These are phyloP conservation scores for Picus viridis DNA, from an alignment of 2,797 vertebrate species.

Conservation along the genomic window DNA sequence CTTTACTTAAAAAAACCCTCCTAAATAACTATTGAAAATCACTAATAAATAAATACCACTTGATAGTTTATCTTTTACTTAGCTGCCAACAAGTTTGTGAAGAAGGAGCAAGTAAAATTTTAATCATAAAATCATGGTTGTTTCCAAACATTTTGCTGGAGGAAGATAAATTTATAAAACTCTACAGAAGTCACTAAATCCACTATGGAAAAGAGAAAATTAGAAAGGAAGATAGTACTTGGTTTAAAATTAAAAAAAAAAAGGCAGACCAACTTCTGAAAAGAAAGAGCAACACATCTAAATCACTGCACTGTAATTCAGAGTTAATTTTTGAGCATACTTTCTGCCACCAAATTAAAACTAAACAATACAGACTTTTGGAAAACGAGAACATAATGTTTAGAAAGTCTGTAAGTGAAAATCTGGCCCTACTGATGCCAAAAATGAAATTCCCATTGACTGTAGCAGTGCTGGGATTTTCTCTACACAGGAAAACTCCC, in stretches of 20 bases:
- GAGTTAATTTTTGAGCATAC: background rate
- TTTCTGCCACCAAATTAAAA: constrained; percentile 4
- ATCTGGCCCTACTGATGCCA: background rate
- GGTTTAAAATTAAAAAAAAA: constrained; percentile 54
- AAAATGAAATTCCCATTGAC: constrained; percentile 16
- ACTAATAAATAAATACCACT: constrained; percentile 74
- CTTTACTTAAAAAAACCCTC: constrained; percentile 63
- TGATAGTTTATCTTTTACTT: constrained; percentile 67
- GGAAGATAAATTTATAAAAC: constrained; percentile 65
- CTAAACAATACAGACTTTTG: background rate
- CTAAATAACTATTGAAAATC: constrained; percentile 72
- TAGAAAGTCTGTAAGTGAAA: background rate
- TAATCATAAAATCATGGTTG: constrained; percentile 72
- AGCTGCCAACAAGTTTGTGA: constrained; percentile 62
- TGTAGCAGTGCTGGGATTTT: background rate
- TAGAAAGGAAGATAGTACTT: background rate
- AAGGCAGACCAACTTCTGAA: constrained; percentile 25
- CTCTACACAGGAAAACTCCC: background rate
- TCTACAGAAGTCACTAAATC: background rate
- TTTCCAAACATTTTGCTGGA: constrained; percentile 72
- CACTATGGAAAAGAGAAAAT: background rate
- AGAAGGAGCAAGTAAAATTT: constrained; percentile 60
- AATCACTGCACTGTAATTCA: background rate
- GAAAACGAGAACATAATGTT: background rate
- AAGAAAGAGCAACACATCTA: constrained; percentile 12